Evolutionary conservation across 2,888 invertebrate genomes (phyloP).

Genomic region (Formica aserva): DNA sequence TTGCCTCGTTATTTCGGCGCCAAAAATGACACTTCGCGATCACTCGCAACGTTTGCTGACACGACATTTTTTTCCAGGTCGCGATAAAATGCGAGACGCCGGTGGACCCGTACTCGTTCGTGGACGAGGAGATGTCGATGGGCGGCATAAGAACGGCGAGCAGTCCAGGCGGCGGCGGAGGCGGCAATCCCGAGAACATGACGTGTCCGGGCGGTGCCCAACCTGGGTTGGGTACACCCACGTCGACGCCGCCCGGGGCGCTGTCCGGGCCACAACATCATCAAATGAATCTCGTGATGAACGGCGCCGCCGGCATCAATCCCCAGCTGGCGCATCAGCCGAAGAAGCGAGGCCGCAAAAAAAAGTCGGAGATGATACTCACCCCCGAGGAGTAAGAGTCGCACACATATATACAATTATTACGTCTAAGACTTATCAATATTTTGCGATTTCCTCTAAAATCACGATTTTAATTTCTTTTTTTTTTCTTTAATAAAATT

Average conservation of each 20-base stretch:
- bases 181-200: conserved; percentile 82
- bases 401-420: conserved; percentile 7
- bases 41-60: conserved; percentile 22
- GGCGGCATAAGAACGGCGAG: conserved; percentile 87
- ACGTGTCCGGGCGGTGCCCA: conserved; percentile 80
- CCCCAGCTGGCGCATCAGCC: conserved; percentile 86
- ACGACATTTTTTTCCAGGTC: conserved; percentile 81
- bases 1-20: neutral
- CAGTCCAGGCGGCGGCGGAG: conserved; percentile 85
- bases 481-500: neutral
- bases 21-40: conserved; percentile 5
- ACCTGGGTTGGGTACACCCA: conserved; percentile 80
- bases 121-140: conserved; percentile 91
- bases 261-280: conserved; percentile 81
- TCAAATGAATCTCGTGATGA: conserved; percentile 82
- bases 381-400: conserved; percentile 86
- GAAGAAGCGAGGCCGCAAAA: conserved; percentile 95
- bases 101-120: conserved; percentile 94
- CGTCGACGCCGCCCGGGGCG: conserved; percentile 81
- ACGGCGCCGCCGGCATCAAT: conserved; percentile 80
- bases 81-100: conserved; percentile 88
- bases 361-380: conserved; percentile 88
- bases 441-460: neutral
- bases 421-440: neutral
- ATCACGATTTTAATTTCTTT: neutral